Evolutionary conservation across 2,888 invertebrate genomes (phyloP).

Genomic region (Cephus pulcher): DNA sequence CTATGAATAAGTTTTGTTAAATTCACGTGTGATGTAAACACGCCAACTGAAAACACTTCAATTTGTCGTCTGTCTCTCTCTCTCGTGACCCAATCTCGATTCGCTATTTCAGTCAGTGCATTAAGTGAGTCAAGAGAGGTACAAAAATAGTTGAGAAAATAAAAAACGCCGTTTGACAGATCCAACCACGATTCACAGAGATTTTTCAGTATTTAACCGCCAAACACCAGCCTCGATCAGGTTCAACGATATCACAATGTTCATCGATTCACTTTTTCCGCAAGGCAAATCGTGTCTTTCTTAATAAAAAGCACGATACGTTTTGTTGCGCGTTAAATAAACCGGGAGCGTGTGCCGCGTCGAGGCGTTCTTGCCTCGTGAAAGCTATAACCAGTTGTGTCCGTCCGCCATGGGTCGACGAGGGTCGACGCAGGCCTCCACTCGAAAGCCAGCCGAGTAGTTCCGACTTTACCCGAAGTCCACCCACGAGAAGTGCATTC

Average conservation of each 20-base stretch:
- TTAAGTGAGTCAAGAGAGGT: neutral
- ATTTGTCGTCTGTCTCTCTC: neutral
- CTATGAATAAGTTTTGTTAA: neutral
- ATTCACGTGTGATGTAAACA: neutral
- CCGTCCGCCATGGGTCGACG: constrained; percentile 58
- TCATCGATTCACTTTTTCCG: neutral
- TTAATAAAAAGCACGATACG: constrained; percentile 1
- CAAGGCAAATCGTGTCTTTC: neutral
- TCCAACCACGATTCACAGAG: neutral
- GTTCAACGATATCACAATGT: neutral
- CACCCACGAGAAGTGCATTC: constrained; percentile 40
- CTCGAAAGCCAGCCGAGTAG: constrained; percentile 41
- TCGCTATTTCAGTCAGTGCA: neutral
- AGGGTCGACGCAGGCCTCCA: constrained; percentile 50
- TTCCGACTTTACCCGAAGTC: constrained; percentile 34
- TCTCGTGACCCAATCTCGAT: neutral
- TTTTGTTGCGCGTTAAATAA: constrained; percentile 3
- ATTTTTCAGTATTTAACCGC: neutral
- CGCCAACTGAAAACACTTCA: neutral
- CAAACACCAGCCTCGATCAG: neutral
- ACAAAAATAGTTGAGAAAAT: neutral
- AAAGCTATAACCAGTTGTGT: constrained; percentile 60
- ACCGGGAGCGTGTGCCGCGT: constrained; percentile 23
- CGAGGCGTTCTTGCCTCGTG: constrained; percentile 52
- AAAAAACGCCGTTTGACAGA: neutral